phyloP scores from a whole-genome alignment of 2,113 vertebrate genomes.

The Hippocampus barbouri region DNA sequence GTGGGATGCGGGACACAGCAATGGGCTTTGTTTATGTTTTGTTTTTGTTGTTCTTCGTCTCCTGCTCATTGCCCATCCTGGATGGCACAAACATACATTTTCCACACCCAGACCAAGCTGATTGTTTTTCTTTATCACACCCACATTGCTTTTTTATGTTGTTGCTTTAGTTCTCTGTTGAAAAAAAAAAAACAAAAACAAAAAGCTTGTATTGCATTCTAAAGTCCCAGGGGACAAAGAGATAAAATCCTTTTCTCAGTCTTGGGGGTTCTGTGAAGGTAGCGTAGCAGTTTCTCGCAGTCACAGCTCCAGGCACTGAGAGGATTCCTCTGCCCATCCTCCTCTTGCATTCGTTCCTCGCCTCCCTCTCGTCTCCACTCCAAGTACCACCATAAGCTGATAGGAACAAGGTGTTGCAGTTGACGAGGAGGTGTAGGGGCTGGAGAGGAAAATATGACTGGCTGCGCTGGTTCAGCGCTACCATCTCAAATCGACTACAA shows the following conservation, averaged over 20 bases:
- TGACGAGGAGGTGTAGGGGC: slow-evolving; percentile 6
- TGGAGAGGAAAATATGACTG: slow-evolving; percentile 9
- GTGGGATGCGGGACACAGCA: slow-evolving; percentile 32
- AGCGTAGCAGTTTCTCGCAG: slow-evolving; percentile 54
- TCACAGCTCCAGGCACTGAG: slow-evolving; percentile 54
- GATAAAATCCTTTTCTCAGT: slow-evolving; percentile 65
- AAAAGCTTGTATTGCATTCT: slow-evolving; percentile 59
- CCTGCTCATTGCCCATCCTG: slow-evolving; percentile 23
- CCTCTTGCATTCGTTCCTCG: slow-evolving; percentile 5
- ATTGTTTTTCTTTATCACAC: slow-evolving; percentile 22
- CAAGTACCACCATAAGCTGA: neutral
- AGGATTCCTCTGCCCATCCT: slow-evolving; percentile 50
- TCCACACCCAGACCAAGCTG: slow-evolving; percentile 18
- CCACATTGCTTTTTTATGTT: slow-evolving; percentile 27
- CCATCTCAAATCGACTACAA: neutral
- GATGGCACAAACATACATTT: slow-evolving; percentile 27
- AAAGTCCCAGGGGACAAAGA: slow-evolving; percentile 59
- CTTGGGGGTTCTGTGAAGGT: slow-evolving; percentile 61
- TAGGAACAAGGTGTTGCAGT: slow-evolving; percentile 21
- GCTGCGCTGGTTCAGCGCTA: neutral
- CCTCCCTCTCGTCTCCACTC: slow-evolving; percentile 37
- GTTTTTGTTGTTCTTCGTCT: slow-evolving; percentile 32
- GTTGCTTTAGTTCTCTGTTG: slow-evolving; percentile 50
- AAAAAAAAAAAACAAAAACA: slow-evolving; percentile 36
- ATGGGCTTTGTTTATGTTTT: slow-evolving; percentile 50